These are phyloP conservation scores for Epinotia demarniana DNA, from an alignment of 2,888 invertebrate genomes.

Conservation along the genomic window DNA sequence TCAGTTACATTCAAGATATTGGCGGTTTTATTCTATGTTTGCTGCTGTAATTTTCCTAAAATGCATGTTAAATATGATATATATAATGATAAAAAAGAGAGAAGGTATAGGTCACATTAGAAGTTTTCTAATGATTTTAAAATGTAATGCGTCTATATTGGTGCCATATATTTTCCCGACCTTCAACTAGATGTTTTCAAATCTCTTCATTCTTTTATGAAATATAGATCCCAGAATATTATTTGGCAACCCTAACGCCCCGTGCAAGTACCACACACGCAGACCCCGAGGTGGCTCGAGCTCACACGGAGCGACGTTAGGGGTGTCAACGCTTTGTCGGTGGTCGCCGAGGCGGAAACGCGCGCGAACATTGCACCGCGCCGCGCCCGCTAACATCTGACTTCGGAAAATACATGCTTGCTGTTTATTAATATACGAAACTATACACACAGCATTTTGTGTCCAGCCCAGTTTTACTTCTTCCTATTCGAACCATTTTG, in stretches of 20 bases:
- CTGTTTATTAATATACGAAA: conserved; percentile 5
- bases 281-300: conserved; percentile 49
- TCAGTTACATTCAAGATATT: too few species aligned
- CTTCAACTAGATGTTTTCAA: background rate
- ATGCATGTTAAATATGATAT: too few species aligned
- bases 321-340: conserved; percentile 75
- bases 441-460: background rate
- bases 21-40: too few species aligned
- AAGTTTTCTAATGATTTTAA: too few species aligned
- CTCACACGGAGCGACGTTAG: conserved; percentile 65
- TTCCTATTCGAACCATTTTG: background rate
- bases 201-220: background rate
- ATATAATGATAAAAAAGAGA: too few species aligned
- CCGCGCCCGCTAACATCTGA: conserved; percentile 36
- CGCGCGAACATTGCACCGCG: conserved; percentile 70
- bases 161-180: too few species aligned
- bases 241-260: conserved; percentile 55
- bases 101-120: too few species aligned
- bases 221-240: background rate
- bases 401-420: conserved; percentile 5
- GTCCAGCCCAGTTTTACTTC: background rate
- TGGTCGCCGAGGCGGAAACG: conserved; percentile 71
- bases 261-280: conserved; percentile 53
- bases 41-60: too few species aligned
- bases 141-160: too few species aligned